These are phyloP conservation scores for Ditula angustiorana DNA, from an alignment of 2,888 invertebrate species.

Conservation along the genomic window DNA sequence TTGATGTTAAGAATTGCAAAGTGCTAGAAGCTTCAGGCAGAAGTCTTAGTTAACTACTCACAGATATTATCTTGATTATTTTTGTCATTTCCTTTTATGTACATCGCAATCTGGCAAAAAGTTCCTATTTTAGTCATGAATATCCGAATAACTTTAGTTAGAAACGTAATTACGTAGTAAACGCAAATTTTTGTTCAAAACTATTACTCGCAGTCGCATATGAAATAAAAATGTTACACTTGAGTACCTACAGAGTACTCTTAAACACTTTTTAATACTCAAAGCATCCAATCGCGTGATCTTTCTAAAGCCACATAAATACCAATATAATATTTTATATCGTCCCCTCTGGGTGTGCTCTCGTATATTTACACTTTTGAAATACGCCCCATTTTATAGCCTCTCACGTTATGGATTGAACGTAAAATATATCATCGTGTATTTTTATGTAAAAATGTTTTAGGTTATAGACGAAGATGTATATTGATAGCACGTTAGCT, in stretches of 20 bases:
- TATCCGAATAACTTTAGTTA: too few relatives aligned
- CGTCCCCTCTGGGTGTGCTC: constrained; percentile 52
- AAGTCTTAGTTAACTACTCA: too few relatives aligned
- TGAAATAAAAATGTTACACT: too few relatives aligned
- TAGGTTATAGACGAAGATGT: constrained; percentile 24
- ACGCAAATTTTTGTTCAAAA: too few relatives aligned
- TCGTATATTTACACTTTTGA: constrained; percentile 79
- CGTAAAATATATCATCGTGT: constrained; percentile 65
- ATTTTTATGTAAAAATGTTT: constrained; percentile 43
- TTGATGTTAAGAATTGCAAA: too few relatives aligned
- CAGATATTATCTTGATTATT: too few relatives aligned
- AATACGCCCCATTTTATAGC: constrained; percentile 72
- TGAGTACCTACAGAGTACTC: background rate
- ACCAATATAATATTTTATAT: constrained; percentile 72
- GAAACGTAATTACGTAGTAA: too few relatives aligned
- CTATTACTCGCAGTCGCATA: too few relatives aligned
- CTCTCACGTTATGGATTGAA: constrained; percentile 76
- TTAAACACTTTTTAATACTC: constrained; percentile 23
- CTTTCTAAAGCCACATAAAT: constrained; percentile 62
- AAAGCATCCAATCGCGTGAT: constrained; percentile 45
- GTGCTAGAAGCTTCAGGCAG: too few relatives aligned
- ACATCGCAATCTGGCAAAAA: too few relatives aligned
- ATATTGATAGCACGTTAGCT: constrained; percentile 24
- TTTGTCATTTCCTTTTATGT: too few relatives aligned
- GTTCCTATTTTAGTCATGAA: too few relatives aligned